Conservation (phyloP, 1,140 invertebrate genomes). For the Melipona quadrifasciata region DNA sequence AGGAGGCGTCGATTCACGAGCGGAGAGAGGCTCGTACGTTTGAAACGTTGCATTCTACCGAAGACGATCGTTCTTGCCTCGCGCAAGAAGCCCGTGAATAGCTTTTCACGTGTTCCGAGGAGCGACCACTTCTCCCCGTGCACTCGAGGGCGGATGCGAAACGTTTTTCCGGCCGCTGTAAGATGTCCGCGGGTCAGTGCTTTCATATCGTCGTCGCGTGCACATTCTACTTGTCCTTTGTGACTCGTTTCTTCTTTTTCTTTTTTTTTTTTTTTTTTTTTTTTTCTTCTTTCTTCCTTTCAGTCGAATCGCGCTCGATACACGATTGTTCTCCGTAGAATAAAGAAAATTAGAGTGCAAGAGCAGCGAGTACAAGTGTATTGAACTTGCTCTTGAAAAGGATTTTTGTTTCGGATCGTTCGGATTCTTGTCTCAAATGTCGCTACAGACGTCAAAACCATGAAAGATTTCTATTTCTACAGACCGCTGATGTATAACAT, state of each 20-base stretch:
- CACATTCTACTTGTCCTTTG: neutral
- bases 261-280: neutral
- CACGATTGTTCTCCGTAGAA: neutral
- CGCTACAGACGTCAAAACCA: too few species aligned
- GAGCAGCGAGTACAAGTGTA: too few species aligned
- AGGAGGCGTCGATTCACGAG: neutral
- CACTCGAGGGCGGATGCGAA: slow-evolving; percentile 16
- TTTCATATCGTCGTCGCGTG: neutral
- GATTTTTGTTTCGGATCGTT: neutral
- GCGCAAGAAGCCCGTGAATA: slow-evolving; percentile 29
- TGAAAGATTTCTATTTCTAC: too few species aligned
- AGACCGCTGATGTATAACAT: too few species aligned
- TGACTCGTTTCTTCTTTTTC: neutral
- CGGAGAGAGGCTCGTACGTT: neutral
- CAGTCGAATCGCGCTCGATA: neutral
- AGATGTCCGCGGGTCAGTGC: slow-evolving; percentile 7
- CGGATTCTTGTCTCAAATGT: too few species aligned
- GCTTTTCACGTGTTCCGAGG: slow-evolving; percentile 37
- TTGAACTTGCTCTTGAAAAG: neutral
- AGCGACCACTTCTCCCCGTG: slow-evolving; percentile 29
- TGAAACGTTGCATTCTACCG: slow-evolving; percentile 20
- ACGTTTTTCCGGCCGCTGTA: slow-evolving; percentile 5
- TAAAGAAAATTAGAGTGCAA: neutral
- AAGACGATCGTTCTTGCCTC: slow-evolving; percentile 29
- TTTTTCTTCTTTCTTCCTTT: neutral